These are phyloP conservation scores for Tridacna gigas DNA, from an alignment of 2,888 invertebrate species.

Conservation along the genomic window DNA sequence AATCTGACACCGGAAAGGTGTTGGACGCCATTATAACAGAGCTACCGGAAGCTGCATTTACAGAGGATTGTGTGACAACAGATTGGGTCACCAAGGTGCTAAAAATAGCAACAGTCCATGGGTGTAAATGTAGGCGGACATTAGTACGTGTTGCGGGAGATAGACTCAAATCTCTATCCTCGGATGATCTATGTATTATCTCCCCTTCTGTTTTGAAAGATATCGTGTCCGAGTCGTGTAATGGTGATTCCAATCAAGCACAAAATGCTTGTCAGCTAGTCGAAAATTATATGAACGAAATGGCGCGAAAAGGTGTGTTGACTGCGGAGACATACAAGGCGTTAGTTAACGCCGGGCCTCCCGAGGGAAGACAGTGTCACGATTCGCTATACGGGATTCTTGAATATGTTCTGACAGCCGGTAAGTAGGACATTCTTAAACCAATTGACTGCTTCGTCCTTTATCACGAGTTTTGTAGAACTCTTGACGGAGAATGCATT, in stretches of 20 bases:
- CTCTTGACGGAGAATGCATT: too few relatives aligned
- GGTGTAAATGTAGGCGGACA: conserved; percentile 73
- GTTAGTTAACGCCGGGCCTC: conserved; percentile 77
- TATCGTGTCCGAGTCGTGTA: conserved; percentile 73
- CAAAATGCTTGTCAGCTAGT: conserved; percentile 75
- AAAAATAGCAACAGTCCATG: conserved; percentile 72
- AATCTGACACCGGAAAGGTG: conserved; percentile 67
- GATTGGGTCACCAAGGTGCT: conserved; percentile 76
- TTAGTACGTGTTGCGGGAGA: conserved; percentile 79
- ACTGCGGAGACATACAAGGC: conserved; percentile 81
- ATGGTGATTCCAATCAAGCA: conserved; percentile 65
- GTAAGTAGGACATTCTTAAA: conserved; percentile 57
- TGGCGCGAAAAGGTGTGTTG: conserved; percentile 79
- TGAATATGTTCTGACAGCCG: conserved; percentile 80
- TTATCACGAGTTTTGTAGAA: too few relatives aligned
- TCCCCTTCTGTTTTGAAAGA: conserved; percentile 80
- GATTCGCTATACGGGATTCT: conserved; percentile 81
- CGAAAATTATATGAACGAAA: conserved; percentile 80
- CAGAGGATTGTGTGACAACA: conserved; percentile 69
- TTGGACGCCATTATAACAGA: conserved; percentile 77
- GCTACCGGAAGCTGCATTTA: conserved; percentile 76
- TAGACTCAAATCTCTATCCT: conserved; percentile 73
- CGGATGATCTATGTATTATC: conserved; percentile 79
- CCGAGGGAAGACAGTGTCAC: conserved; percentile 75
- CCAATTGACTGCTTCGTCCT: too few relatives aligned